phyloP scores from a whole-genome alignment of 2,113 vertebrate genomes.

The Dascyllus trimaculatus region DNA sequence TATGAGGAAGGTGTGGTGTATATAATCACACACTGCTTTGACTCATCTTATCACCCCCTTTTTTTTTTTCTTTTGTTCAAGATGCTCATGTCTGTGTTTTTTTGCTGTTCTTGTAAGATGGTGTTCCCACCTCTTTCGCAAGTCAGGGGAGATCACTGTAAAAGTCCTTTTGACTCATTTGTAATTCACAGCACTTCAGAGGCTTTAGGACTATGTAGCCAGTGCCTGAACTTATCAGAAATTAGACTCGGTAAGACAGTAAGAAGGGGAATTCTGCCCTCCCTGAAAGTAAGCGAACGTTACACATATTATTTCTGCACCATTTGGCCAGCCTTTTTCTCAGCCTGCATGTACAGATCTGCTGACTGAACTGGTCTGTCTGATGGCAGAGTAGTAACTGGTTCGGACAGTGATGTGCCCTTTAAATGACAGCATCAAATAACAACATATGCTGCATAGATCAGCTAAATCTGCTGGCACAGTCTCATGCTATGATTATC shows the following conservation, averaged over 20 bases:
- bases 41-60: slow-evolving; percentile 59
- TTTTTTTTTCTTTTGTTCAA: slow-evolving; percentile 58
- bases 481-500: background rate
- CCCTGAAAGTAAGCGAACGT: slow-evolving; percentile 53
- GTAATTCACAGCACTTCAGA: slow-evolving; percentile 68
- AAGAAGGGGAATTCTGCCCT: slow-evolving; percentile 33
- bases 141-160: slow-evolving; percentile 61
- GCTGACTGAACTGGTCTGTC: slow-evolving; percentile 57
- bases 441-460: background rate
- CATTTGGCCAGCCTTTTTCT: slow-evolving; percentile 68
- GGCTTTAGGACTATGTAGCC: slow-evolving; percentile 53
- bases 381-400: slow-evolving; percentile 22
- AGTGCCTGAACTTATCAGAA: slow-evolving; percentile 62
- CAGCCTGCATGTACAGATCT: slow-evolving; percentile 35
- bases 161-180: slow-evolving; percentile 68
- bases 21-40: slow-evolving; percentile 44
- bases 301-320: slow-evolving; percentile 68
- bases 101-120: slow-evolving; percentile 47
- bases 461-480: background rate
- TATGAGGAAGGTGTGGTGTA: slow-evolving; percentile 28
- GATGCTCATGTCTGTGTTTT: slow-evolving; percentile 31
- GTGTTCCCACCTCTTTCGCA: slow-evolving; percentile 29
- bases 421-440: too few species aligned
- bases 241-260: slow-evolving; percentile 60
- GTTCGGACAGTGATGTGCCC: slow-evolving; percentile 18